Percentiles rank a stretch among this genome's conserved stretches.
phyloP scores from a whole-genome alignment of 2,113 vertebrate species.

The Lepisosteus osseus region DNA sequence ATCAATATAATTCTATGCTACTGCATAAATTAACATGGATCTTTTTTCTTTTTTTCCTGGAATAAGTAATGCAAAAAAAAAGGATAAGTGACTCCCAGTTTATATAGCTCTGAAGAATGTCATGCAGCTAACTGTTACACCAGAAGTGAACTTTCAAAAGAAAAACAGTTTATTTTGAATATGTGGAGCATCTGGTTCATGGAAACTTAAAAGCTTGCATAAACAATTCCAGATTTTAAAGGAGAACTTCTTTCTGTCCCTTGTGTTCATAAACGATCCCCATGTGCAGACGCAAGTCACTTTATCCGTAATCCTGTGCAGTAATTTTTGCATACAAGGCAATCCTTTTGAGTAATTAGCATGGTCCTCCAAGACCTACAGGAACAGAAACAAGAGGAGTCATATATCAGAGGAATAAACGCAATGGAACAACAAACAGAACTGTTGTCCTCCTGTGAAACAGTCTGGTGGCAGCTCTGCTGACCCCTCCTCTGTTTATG shows the following conservation, averaged over 20 bases:
- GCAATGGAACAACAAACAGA: constrained; percentile 13
- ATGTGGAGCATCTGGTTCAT: constrained; percentile 29
- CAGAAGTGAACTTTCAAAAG: constrained; percentile 32
- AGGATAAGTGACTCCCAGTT: neutral
- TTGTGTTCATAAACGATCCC: constrained; percentile 21
- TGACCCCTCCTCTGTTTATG: constrained; percentile 9
- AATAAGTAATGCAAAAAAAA: constrained; percentile 3
- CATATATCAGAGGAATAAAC: constrained; percentile 7
- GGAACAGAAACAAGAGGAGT: constrained; percentile 11
- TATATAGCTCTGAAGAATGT: constrained; percentile 21
- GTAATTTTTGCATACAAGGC: constrained; percentile 3
- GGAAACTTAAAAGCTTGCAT: constrained; percentile 27
- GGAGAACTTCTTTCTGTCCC: constrained; percentile 27
- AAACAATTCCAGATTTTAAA: constrained; percentile 29
- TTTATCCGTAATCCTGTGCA: constrained; percentile 7
- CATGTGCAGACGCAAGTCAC: constrained; percentile 15
- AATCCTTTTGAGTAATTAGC: constrained; percentile 7
- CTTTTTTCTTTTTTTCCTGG: neutral
- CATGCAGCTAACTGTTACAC: constrained; percentile 21
- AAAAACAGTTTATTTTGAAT: neutral
- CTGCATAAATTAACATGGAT: neutral
- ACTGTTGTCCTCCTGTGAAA: constrained; percentile 2
- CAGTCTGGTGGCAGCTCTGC: constrained; percentile 1
- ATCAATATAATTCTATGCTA: too few species aligned
- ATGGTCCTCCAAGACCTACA: neutral